Conservation (phyloP, 1,140 invertebrate species). For the Drosophila neocordata region DNA sequence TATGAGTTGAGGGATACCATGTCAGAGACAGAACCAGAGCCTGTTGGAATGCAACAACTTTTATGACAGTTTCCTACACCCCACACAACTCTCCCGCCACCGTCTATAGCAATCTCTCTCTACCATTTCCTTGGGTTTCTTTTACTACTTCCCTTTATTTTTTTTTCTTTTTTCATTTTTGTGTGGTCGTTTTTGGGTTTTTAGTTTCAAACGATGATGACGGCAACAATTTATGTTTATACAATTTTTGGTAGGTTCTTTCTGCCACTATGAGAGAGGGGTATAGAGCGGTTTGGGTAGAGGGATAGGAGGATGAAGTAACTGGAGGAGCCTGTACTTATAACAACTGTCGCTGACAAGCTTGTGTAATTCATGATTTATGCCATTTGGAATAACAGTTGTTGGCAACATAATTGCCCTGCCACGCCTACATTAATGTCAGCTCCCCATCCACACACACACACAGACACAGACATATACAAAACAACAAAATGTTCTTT, state of each 20-base stretch:
- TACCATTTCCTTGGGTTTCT: too few relatives aligned
- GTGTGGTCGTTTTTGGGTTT: constrained; percentile 50
- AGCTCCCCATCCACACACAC: neutral
- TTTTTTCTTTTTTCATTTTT: neutral
- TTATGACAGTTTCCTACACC: constrained; percentile 50
- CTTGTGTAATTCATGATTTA: constrained; percentile 71
- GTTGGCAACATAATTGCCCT: constrained; percentile 52
- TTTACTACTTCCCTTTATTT: neutral
- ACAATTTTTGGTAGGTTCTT: constrained; percentile 41
- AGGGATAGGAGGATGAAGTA: neutral
- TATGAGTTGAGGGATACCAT: constrained; percentile 10
- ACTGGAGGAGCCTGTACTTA: neutral
- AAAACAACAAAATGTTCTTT: constrained; percentile 12
- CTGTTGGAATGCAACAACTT: constrained; percentile 49
- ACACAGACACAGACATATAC: neutral
- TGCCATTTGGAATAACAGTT: constrained; percentile 62
- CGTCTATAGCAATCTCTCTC: too few relatives aligned
- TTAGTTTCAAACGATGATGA: constrained; percentile 48
- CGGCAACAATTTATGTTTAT: constrained; percentile 49
- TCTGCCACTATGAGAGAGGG: constrained; percentile 28
- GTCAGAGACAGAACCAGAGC: neutral
- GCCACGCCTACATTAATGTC: neutral
- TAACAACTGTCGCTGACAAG: constrained; percentile 64
- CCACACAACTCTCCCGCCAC: too few relatives aligned
- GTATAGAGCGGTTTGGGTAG: constrained; percentile 1